These are phyloP conservation scores for Ameiurus melas DNA, from an alignment of 2,113 vertebrate genomes.

Conservation along the genomic window DNA sequence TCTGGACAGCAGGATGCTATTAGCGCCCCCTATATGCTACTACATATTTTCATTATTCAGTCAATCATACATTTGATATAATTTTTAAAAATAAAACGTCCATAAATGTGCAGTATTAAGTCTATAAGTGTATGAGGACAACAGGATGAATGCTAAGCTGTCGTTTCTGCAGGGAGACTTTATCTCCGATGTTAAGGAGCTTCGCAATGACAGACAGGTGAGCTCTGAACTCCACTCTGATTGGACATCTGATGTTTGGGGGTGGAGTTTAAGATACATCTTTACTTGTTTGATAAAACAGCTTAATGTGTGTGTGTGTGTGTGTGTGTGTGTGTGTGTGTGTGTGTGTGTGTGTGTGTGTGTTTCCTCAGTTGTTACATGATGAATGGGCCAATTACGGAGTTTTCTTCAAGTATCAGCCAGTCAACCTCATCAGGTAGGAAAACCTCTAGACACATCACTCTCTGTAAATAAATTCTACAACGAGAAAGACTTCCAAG, in stretches of 20 bases:
- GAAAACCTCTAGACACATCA: background rate
- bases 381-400: slow-evolving; percentile 96
- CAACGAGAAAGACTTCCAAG: background rate
- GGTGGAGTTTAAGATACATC: background rate
- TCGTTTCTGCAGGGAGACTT: slow-evolving; percentile 81
- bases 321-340: slow-evolving; percentile 18
- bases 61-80: background rate
- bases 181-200: slow-evolving; percentile 73
- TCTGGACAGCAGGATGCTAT: background rate
- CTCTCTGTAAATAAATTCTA: background rate
- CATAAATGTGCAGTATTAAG: background rate
- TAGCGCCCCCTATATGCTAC: background rate
- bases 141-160: background rate
- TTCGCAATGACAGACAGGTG: slow-evolving; percentile 93
- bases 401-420: slow-evolving; percentile 95
- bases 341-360: slow-evolving; percentile 12
- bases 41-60: background rate
- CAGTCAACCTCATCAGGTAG: slow-evolving; percentile 94
- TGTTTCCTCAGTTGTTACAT: slow-evolving; percentile 81
- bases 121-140: background rate
- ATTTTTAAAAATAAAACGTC: background rate
- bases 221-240: slow-evolving; percentile 34
- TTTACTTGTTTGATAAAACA: slow-evolving; percentile 31
- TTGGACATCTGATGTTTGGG: background rate
- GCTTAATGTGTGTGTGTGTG: background rate